Percentiles rank a stretch among this genome's conserved stretches.
These are phyloP conservation scores for Eufriesea mexicana DNA, from an alignment of 1,140 invertebrate species.

Conservation along the genomic window DNA sequence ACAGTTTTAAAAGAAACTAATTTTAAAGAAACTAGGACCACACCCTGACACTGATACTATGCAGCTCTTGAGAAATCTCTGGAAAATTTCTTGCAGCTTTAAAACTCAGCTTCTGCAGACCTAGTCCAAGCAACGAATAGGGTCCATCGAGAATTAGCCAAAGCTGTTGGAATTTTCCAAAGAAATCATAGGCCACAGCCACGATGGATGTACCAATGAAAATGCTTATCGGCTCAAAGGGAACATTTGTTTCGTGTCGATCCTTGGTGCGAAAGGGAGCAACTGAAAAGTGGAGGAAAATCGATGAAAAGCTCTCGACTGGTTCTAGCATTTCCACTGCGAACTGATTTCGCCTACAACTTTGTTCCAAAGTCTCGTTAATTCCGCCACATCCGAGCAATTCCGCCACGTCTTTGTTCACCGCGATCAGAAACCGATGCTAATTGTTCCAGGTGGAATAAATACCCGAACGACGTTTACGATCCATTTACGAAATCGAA, in stretches of 20 bases:
- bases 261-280: not conserved
- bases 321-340: not conserved
- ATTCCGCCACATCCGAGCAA: not conserved
- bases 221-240: not conserved
- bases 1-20: too few species aligned
- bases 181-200: too few species aligned
- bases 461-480: constrained; percentile 10
- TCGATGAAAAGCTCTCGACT: not conserved
- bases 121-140: too few species aligned
- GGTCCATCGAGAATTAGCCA: too few species aligned
- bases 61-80: too few species aligned
- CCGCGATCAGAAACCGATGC: not conserved
- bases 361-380: not conserved
- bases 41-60: too few species aligned
- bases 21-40: too few species aligned
- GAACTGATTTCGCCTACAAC: not conserved
- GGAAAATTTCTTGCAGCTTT: too few species aligned
- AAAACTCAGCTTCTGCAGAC: too few species aligned
- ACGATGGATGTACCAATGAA: too few species aligned
- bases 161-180: too few species aligned
- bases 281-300: not conserved
- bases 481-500: not conserved
- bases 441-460: not conserved
- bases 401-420: not conserved
- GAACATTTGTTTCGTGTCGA: not conserved